phyloP scores from a whole-genome alignment of 2,888 invertebrate genomes.

The Odontomyia ornata region DNA sequence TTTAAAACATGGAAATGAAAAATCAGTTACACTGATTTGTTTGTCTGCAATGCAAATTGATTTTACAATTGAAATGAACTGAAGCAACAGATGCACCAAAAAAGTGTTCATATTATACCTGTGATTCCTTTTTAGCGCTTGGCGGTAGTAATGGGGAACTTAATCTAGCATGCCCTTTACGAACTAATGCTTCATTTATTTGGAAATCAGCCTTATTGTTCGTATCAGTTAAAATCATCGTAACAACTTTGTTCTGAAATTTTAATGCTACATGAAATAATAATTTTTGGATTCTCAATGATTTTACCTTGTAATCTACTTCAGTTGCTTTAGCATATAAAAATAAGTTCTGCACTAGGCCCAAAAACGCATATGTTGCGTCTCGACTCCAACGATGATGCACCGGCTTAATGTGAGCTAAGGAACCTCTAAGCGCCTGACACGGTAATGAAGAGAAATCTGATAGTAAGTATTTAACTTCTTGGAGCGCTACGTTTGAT shows the following conservation, averaged over 20 bases:
- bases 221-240: conserved; percentile 47
- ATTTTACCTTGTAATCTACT: conserved; percentile 45
- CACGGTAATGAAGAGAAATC: conserved; percentile 44
- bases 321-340: conserved; percentile 48
- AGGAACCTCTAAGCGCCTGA: conserved; percentile 46
- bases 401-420: conserved; percentile 46
- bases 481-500: not conserved
- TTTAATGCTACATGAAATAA: not conserved
- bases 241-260: conserved; percentile 42
- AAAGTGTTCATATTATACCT: conserved; percentile 29
- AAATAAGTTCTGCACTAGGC: conserved; percentile 44
- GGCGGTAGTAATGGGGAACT: not conserved
- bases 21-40: not conserved
- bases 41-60: conserved; percentile 31
- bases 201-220: conserved; percentile 46
- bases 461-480: conserved; percentile 45
- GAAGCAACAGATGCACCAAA: conserved; percentile 33
- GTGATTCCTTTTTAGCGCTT: not conserved
- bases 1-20: not conserved
- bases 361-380: conserved; percentile 47
- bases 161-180: conserved; percentile 41
- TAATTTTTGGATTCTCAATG: not conserved
- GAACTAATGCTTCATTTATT: conserved; percentile 47
- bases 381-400: conserved; percentile 47
- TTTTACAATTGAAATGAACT: conserved; percentile 42